Base-by-base conservation (phyloP, 2,797 vertebrate genomes). In the Helarctos malayanus region DNA sequence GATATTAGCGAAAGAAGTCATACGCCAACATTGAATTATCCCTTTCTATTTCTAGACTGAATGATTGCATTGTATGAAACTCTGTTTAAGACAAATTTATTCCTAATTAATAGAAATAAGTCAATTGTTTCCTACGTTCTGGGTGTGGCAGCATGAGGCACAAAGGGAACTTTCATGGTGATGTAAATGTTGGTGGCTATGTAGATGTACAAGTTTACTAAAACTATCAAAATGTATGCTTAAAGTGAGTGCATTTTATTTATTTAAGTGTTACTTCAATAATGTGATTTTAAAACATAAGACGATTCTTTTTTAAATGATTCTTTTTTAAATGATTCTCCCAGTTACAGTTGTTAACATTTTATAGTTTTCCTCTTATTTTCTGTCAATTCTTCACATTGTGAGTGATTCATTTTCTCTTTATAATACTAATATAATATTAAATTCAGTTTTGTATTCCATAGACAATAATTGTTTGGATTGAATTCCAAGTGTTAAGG, bases 331-430 rank as follows among this genome's bases (percentile, higher is more conserved):
- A 63, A 63, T 32, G 59, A 54, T 49, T 73, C 19, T 54, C 4
- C 4, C 11, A 57, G 59, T 94, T 56, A 57, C 52, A 69, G 7
- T 85, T 63, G 45, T 8, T 38, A 84, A 29, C 0, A 41, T 92
- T 96, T 73, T 80, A 69, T 38, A 71, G n/a, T 49, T 47, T 32
- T 41, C 29, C 45, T 49, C 19, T 57, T 45, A 0, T 81, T 41
- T 71, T 80, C 84, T 79, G 38, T 59, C n/a, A 85, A 9, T 76
- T 94, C 59, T 69, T 90, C 23, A 49, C 71, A 59, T 80, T 87
- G 14, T 41, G 4, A 86, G 1, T 45, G 2, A 73, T 35, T 1
- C 23, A 41, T 45, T 59, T 49, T 73, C 45, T 0, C 25, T 75
- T 81, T 87, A 88, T 80, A 87, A n/a, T 25, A 56, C 3, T 38